Evolutionary conservation across 2,888 invertebrate genomes (phyloP).

Genomic region (Ganaspis brasiliensis): DNA sequence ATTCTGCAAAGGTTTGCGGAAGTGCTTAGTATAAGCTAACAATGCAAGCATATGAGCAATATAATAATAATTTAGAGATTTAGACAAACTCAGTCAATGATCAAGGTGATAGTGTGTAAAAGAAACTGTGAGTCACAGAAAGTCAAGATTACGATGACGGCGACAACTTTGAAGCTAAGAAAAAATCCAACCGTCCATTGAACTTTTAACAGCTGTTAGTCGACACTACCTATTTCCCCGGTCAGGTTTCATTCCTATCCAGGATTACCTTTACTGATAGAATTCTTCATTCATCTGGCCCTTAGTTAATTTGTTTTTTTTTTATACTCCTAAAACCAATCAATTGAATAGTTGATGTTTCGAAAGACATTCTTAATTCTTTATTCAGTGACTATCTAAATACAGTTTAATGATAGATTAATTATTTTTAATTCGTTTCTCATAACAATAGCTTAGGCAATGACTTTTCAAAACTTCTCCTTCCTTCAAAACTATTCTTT

Average conservation of each 20-base stretch:
- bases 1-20: conserved; percentile 42
- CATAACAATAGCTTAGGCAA: background rate
- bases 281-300: too few relatives aligned
- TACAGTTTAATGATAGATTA: too few relatives aligned
- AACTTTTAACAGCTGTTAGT: background rate
- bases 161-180: conserved; percentile 20
- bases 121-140: conserved; percentile 59
- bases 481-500: background rate
- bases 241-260: too few relatives aligned
- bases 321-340: too few relatives aligned
- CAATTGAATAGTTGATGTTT: too few relatives aligned
- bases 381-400: too few relatives aligned
- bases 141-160: conserved; percentile 54
- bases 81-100: conserved; percentile 18
- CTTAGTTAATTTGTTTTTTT: too few relatives aligned
- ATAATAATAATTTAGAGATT: background rate
- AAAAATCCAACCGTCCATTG: background rate
- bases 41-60: conserved; percentile 2
- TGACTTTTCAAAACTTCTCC: background rate
- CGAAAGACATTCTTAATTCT: too few relatives aligned
- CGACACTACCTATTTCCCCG: too few relatives aligned
- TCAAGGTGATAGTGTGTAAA: conserved; percentile 35
- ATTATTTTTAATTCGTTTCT: too few relatives aligned
- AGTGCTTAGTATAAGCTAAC: conserved; percentile 23
- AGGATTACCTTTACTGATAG: too few relatives aligned